These are phyloP conservation scores for Zosterops japonicus DNA, from an alignment of 2,113 vertebrate genomes.

Conservation along the genomic window DNA sequence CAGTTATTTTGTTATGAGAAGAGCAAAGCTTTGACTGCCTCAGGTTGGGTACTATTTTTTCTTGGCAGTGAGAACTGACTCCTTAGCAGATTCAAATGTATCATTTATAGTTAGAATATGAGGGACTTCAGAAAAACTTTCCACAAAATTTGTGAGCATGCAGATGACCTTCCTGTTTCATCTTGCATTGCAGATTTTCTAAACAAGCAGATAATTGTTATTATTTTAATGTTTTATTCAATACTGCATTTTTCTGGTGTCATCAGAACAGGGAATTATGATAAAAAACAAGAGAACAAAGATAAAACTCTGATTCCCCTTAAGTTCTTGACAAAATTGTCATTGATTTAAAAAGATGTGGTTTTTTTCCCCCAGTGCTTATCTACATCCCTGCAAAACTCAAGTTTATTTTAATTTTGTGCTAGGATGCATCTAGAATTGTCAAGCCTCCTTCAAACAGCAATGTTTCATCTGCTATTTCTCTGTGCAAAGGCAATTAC, in stretches of 20 bases:
- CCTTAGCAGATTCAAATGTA: background rate
- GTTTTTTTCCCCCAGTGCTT: background rate
- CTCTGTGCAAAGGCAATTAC: background rate
- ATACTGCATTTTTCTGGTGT: conserved; percentile 5
- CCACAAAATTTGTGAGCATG: background rate
- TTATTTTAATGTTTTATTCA: conserved; percentile 46
- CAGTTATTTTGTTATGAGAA: background rate
- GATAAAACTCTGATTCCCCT: background rate
- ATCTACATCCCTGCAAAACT: background rate
- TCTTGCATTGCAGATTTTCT: background rate
- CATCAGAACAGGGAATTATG: background rate
- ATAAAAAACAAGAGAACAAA: background rate
- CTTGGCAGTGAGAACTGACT: background rate
- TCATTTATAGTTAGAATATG: background rate
- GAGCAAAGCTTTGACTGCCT: background rate
- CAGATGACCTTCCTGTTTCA: background rate
- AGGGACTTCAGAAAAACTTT: background rate
- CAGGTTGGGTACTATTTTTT: background rate
- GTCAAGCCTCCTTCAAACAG: background rate
- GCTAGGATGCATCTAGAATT: background rate
- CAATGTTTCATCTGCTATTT: background rate
- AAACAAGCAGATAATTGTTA: conserved; percentile 2
- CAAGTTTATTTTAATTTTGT: background rate
- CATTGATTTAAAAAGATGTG: background rate
- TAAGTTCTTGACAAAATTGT: conserved; percentile 5